phyloP scores from a whole-genome alignment of 2,113 vertebrate species.

The Chloropsis hardwickii region DNA sequence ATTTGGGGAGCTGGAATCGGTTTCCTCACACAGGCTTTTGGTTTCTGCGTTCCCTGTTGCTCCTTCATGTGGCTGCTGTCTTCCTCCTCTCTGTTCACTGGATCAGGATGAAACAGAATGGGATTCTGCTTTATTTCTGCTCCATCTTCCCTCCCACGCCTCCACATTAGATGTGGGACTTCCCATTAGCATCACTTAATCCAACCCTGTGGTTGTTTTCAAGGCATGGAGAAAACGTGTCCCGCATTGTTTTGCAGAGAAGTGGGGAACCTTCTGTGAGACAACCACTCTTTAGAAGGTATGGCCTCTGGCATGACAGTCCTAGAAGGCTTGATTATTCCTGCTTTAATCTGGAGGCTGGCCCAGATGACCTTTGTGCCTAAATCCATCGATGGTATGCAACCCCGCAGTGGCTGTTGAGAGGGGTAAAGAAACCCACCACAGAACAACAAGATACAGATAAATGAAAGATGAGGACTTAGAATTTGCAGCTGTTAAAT shows the following conservation, averaged over 20 bases:
- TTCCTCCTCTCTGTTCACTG: conserved; percentile 3
- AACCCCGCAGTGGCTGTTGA: neutral
- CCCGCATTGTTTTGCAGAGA: neutral
- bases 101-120: conserved; percentile 20
- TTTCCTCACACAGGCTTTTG: neutral
- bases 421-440: neutral
- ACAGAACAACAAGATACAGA: neutral
- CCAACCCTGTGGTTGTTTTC: neutral
- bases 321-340: neutral
- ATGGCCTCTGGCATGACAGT: neutral
- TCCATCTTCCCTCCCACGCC: neutral
- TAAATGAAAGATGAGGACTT: neutral
- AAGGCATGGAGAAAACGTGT: neutral
- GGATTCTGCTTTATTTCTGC: neutral
- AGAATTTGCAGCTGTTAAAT: neutral
- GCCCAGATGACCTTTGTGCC: neutral
- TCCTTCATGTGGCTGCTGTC: conserved; percentile 38
- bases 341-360: neutral
- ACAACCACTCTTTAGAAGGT: neutral
- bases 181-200: neutral
- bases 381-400: neutral
- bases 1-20: neutral
- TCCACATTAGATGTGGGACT: neutral
- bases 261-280: neutral
- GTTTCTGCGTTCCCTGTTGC: neutral